These are phyloP conservation scores for Agonopterix arenella DNA, from an alignment of 2,888 invertebrate genomes.

Conservation along the genomic window DNA sequence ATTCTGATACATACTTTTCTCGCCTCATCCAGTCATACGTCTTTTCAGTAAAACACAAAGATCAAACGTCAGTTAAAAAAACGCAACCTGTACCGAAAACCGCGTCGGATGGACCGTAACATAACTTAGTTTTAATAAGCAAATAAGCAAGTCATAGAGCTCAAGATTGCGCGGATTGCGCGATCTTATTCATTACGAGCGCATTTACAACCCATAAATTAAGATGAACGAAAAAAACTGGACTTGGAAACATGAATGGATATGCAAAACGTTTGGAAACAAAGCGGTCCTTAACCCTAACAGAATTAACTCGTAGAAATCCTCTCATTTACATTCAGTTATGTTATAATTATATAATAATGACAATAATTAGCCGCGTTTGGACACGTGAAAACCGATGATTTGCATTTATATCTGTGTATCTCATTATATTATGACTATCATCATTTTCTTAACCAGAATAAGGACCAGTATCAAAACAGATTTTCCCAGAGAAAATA, in stretches of 20 bases:
- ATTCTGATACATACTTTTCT: too few relatives aligned
- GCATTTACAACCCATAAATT: slow-evolving; percentile 29
- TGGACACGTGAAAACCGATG: neutral
- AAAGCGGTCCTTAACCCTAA: too few relatives aligned
- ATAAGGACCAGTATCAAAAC: too few relatives aligned
- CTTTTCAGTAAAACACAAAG: too few relatives aligned
- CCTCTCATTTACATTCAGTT: neutral
- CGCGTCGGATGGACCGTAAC: neutral
- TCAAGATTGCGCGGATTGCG: slow-evolving; percentile 8
- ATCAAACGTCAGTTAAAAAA: too few relatives aligned
- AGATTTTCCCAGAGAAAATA: too few relatives aligned
- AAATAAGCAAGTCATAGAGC: slow-evolving; percentile 8
- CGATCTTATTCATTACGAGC: slow-evolving; percentile 15
- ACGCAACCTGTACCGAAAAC: too few relatives aligned
- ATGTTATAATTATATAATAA: neutral
- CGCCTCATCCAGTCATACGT: too few relatives aligned
- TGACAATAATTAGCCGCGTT: slow-evolving; percentile 2
- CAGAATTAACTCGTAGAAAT: neutral
- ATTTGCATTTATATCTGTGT: too few relatives aligned
- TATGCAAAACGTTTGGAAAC: too few relatives aligned
- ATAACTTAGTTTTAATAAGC: slow-evolving; percentile 15
- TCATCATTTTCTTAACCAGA: too few relatives aligned
- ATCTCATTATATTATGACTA: too few relatives aligned
- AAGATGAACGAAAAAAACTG: slow-evolving; percentile 9
- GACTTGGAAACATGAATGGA: neutral